A percentile compares a stretch with the other conserved stretches of the same genome.
Conservation (phyloP, 2,888 invertebrate genomes). For the Sturmia bella region DNA sequence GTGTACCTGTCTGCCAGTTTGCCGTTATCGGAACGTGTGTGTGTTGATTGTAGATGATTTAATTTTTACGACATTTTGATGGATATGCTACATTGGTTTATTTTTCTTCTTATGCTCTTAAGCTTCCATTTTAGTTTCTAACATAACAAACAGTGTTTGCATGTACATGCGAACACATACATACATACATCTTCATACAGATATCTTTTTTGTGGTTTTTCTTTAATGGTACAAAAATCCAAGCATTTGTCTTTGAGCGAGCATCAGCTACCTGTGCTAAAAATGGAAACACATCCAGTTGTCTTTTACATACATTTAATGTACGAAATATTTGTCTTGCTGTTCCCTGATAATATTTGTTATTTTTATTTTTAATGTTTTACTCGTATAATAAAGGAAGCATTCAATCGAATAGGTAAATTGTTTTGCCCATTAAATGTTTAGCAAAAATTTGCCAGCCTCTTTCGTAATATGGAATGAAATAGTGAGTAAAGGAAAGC, state of each 20-base stretch:
- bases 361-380: too few species aligned
- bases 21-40: conserved; percentile 42
- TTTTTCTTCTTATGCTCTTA: conserved; percentile 2
- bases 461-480: too few species aligned
- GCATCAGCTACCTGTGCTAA: not conserved
- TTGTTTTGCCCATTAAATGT: too few species aligned
- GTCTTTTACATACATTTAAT: not conserved
- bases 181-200: too few species aligned
- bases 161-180: too few species aligned
- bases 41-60: conserved; percentile 64
- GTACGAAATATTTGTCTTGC: too few species aligned
- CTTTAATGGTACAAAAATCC: conserved; percentile 39
- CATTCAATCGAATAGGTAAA: too few species aligned
- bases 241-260: conserved; percentile 46
- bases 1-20: not conserved
- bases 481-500: too few species aligned
- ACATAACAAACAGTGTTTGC: not conserved
- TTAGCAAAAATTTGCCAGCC: too few species aligned
- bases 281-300: conserved; percentile 5
- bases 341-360: too few species aligned
- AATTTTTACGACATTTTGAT: conserved; percentile 68
- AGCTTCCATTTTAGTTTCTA: conserved; percentile 8
- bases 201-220: not conserved
- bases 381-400: too few species aligned
- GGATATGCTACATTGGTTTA: conserved; percentile 63